A percentile compares a stretch with the other conserved stretches of the same genome.
phyloP scores from a whole-genome alignment of 1,140 invertebrate species.

The Pectinophora gossypiella region DNA sequence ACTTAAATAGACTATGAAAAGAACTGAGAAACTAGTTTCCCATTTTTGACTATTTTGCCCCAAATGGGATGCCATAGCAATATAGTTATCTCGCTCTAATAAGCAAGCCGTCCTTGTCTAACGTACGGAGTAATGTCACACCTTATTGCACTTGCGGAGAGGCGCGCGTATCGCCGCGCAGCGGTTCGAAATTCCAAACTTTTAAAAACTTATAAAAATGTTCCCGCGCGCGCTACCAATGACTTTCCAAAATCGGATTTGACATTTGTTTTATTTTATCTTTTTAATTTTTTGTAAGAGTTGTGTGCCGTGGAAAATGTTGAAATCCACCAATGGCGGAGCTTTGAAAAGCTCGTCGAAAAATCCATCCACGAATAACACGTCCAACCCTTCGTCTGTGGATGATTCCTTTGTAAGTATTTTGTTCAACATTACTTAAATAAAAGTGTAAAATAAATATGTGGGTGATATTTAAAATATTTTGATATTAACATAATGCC shows the following conservation, averaged over 20 bases:
- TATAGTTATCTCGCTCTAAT: conserved; percentile 13
- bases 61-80: too few relatives aligned
- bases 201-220: not conserved
- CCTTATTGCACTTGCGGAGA: conserved; percentile 8
- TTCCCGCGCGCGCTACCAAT: conserved; percentile 7
- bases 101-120: conserved; percentile 7
- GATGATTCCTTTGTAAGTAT: conserved; percentile 20
- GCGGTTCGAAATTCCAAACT: not conserved
- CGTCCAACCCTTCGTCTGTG: conserved; percentile 15
- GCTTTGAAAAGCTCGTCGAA: conserved; percentile 9
- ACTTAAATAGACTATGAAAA: too few relatives aligned
- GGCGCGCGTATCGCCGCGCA: conserved; percentile 12
- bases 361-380: conserved; percentile 18
- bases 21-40: too few relatives aligned
- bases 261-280: not conserved
- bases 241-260: conserved; percentile 7
- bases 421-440: too few relatives aligned
- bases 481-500: too few relatives aligned
- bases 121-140: conserved; percentile 18
- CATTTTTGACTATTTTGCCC: too few relatives aligned
- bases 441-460: too few relatives aligned
- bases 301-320: conserved; percentile 6
- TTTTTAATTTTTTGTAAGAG: not conserved
- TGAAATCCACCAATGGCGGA: conserved; percentile 1
- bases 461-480: too few relatives aligned